Evolutionary conservation across 2,888 invertebrate genomes (phyloP).

Genomic region (Apomyelois bistriatella): DNA sequence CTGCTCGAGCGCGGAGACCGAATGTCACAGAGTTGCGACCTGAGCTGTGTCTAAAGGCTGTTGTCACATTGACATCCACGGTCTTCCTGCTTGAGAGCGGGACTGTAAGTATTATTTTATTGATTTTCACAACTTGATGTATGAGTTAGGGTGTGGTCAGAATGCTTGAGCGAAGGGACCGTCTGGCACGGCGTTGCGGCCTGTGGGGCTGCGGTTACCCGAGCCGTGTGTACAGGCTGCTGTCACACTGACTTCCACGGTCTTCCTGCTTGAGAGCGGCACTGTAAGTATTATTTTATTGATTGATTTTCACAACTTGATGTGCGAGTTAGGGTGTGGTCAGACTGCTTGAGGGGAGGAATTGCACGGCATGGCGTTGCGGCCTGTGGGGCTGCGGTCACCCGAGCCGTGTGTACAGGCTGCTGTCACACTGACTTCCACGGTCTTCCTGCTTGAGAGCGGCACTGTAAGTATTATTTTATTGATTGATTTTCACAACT

Average conservation of each 20-base stretch:
- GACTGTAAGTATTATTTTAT: conserved; percentile 61
- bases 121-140: too few relatives aligned
- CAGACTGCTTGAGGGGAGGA: conserved; percentile 88
- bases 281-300: conserved; percentile 73
- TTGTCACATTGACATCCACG: conserved; percentile 84
- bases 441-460: conserved; percentile 82
- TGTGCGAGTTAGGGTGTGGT: too few relatives aligned
- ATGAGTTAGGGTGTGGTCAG: conserved; percentile 91
- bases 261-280: conserved; percentile 82
- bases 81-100: conserved; percentile 82
- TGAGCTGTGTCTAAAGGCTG: conserved; percentile 71
- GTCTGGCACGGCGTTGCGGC: conserved; percentile 79
- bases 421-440: conserved; percentile 84
- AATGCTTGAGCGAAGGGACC: conserved; percentile 86
- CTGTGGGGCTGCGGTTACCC: conserved; percentile 57
- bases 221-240: conserved; percentile 76
- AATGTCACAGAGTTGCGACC: conserved; percentile 81
- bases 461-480: conserved; percentile 80
- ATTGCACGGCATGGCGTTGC: conserved; percentile 79
- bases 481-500: conserved; percentile 46
- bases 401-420: conserved; percentile 68
- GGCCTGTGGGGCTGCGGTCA: conserved; percentile 67
- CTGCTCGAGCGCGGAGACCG: conserved; percentile 84
- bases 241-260: conserved; percentile 83
- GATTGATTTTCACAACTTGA: conserved; percentile 58